These are phyloP conservation scores for Emmelina monodactyla DNA, from an alignment of 2,888 invertebrate genomes.

Conservation along the genomic window DNA sequence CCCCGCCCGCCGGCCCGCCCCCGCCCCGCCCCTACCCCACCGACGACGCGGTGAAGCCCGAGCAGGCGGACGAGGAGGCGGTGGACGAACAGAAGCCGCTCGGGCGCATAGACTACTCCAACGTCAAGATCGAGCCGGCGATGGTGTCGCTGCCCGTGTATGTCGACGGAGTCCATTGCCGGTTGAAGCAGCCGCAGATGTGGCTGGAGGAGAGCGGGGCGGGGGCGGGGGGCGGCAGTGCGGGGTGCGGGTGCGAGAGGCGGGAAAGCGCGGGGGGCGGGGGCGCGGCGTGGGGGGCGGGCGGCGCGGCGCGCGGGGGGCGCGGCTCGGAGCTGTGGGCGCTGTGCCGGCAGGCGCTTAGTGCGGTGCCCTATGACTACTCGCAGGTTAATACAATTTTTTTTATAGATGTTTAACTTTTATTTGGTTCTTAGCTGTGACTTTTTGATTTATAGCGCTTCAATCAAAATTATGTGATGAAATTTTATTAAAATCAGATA, in stretches of 20 bases:
- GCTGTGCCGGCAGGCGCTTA: background rate
- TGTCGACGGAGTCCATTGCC: constrained; percentile 44
- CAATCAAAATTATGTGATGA: no score
- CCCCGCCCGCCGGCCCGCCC: constrained; percentile 41
- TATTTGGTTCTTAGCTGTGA: no score
- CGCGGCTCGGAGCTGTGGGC: background rate
- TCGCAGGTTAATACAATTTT: no score
- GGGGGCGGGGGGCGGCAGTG: constrained; percentile 10
- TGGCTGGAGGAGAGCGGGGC: constrained; percentile 23
- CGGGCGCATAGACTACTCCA: constrained; percentile 7
- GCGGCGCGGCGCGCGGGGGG: constrained; percentile 13
- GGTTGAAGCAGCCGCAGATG: constrained; percentile 38
- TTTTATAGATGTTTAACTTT: no score
- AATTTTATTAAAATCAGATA: no score
- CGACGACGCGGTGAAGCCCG: constrained; percentile 14
- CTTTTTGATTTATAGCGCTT: no score
- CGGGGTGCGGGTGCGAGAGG: background rate
- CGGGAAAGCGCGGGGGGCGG: background rate
- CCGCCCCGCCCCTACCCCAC: constrained; percentile 37
- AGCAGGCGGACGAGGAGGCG: constrained; percentile 16
- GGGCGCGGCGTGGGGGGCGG: constrained; percentile 2
- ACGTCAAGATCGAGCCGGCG: constrained; percentile 18
- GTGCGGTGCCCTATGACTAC: background rate
- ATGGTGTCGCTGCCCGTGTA: constrained; percentile 23
- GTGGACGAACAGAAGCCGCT: constrained; percentile 14